Conservation (phyloP, 2,113 vertebrate genomes). For the Neogobius melanostomus region DNA sequence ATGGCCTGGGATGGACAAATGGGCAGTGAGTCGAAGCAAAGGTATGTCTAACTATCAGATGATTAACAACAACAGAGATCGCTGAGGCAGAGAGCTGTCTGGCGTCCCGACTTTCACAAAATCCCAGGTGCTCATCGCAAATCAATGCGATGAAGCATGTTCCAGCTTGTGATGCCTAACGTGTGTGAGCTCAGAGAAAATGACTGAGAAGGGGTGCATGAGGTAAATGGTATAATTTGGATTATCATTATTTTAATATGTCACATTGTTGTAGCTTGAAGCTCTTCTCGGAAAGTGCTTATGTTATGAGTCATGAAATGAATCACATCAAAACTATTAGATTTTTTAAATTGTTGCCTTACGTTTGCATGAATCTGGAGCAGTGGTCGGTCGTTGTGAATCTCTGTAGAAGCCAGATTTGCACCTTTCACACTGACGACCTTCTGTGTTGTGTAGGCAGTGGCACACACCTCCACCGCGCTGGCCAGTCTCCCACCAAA, state of each 20-base stretch:
- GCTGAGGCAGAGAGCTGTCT: slow-evolving; percentile 25
- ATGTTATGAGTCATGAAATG: not conserved
- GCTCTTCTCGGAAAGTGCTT: not conserved
- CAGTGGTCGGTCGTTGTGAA: slow-evolving; percentile 78
- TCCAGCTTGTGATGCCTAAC: slow-evolving; percentile 59
- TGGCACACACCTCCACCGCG: slow-evolving; percentile 88
- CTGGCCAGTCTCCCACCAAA: slow-evolving; percentile 88
- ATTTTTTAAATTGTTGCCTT: slow-evolving; percentile 54
- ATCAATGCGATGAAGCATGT: slow-evolving; percentile 62
- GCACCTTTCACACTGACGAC: slow-evolving; percentile 89
- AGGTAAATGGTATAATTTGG: slow-evolving; percentile 35
- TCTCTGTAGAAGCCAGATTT: slow-evolving; percentile 89
- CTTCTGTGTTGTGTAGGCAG: slow-evolving; percentile 93
- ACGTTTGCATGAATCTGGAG: slow-evolving; percentile 89
- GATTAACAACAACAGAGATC: slow-evolving; percentile 57
- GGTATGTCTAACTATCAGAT: slow-evolving; percentile 60
- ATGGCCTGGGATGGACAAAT: slow-evolving; percentile 29
- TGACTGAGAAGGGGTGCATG: slow-evolving; percentile 24
- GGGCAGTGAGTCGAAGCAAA: slow-evolving; percentile 49
- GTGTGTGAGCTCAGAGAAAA: slow-evolving; percentile 66
- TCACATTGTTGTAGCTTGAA: not conserved
- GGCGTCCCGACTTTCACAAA: slow-evolving; percentile 16
- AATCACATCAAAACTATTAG: not conserved
- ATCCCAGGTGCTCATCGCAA: slow-evolving; percentile 59
- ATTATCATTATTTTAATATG: slow-evolving; percentile 16